Conservation (phyloP, 2,797 vertebrate species). For the Gymnoscopelus microlampas region DNA sequence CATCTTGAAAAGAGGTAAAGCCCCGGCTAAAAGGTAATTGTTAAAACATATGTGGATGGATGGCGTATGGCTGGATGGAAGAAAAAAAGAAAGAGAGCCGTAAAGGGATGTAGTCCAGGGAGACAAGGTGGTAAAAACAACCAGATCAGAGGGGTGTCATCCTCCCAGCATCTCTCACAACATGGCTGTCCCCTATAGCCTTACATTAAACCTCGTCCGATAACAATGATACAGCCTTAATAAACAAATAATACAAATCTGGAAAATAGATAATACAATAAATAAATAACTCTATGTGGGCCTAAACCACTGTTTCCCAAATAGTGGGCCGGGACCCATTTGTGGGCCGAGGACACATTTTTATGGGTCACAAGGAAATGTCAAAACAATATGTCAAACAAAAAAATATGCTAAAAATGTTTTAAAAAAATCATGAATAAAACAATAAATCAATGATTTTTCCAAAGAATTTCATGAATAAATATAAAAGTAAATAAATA, state of each 20-base stretch:
- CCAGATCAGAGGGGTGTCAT: slow-evolving; percentile 76
- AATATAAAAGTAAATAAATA: too few species aligned
- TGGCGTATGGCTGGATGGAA: slow-evolving; percentile 68
- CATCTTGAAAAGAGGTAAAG: slow-evolving; percentile 84
- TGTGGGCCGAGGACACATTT: too few species aligned
- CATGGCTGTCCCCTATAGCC: not conserved
- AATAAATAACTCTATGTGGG: not conserved
- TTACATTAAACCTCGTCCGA: too few species aligned
- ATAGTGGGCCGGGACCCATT: too few species aligned
- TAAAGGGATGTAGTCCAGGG: slow-evolving; percentile 63
- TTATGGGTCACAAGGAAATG: too few species aligned
- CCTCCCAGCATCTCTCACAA: slow-evolving; percentile 57
- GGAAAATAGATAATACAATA: not conserved
- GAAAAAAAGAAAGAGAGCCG: slow-evolving; percentile 29
- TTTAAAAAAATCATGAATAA: too few species aligned
- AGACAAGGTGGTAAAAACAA: slow-evolving; percentile 76
- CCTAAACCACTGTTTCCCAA: too few species aligned
- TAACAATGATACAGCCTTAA: not conserved
- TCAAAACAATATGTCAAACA: too few species aligned
- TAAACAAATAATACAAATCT: not conserved
- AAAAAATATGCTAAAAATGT: too few species aligned
- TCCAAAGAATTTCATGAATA: too few species aligned
- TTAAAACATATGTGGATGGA: slow-evolving; percentile 80
- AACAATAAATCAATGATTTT: too few species aligned
- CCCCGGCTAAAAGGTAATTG: slow-evolving; percentile 75